Conservation (phyloP, 2,888 invertebrate genomes). For the Chouioia cunea region DNA sequence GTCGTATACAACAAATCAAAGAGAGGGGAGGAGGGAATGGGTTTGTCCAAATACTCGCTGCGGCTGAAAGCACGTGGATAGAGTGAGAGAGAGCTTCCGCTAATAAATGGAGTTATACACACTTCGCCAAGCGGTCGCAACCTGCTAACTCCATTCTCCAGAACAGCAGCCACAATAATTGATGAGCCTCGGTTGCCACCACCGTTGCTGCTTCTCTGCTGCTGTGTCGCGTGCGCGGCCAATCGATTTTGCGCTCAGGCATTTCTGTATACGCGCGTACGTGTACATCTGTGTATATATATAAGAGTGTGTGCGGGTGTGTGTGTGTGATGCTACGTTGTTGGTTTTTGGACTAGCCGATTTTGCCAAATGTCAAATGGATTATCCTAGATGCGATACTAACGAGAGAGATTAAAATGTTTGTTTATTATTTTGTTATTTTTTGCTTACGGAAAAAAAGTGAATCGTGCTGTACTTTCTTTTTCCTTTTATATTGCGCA, state of each 20-base stretch:
- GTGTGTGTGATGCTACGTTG: background rate
- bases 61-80: background rate
- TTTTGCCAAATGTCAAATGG: background rate
- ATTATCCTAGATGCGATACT: background rate
- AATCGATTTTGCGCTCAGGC: slow-evolving; percentile 12
- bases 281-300: too few species aligned
- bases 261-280: background rate
- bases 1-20: slow-evolving; percentile 18
- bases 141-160: slow-evolving; percentile 21
- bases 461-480: too few species aligned
- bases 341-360: background rate
- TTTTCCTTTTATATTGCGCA: too few species aligned
- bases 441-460: background rate
- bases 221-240: slow-evolving; percentile 8
- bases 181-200: slow-evolving; percentile 6
- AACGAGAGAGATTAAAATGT: background rate
- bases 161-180: slow-evolving; percentile 24
- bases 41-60: too few species aligned
- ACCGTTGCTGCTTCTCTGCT: background rate
- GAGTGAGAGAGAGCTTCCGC: background rate
- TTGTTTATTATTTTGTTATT: too few species aligned
- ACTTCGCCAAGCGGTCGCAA: slow-evolving; percentile 2
- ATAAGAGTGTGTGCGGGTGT: background rate
- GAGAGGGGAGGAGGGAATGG: background rate
- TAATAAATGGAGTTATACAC: slow-evolving; percentile 22